Evolutionary conservation across 35 echinoderm and acorn worm genomes (phyloP), one percentile per base, ranked within the genome.

Genomic region (Hemicentrotus pulcherrimus): DNA sequence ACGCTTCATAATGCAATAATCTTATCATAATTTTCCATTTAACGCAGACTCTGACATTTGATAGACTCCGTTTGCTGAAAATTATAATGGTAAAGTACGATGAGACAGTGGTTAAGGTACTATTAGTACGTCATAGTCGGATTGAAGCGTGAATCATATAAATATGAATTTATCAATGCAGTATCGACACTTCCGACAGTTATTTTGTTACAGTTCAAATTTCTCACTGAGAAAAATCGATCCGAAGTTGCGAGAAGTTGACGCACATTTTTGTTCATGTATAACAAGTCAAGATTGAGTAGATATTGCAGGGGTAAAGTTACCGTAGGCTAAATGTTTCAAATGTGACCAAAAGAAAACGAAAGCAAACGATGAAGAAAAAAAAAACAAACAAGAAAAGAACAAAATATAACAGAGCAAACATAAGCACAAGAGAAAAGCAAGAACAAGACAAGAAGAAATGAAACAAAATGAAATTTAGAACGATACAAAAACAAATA

Each of bases 1-100:
- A n/a, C 65, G 65, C 28, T 78, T 78, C 28, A n/a, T 78, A 78
- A 78, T 78, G 65, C 65, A 78, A 78, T 78, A 78, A 78, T 78
- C 65, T 4, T n/a, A n/a, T 78, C 15, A 78, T 78, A 78, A 78
- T 78, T 78, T 22, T 78, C 65, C 19, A 78, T 78, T 78, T 78
- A 22, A 15, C 28, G 24, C 19, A 22, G 19, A 78, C 65, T 28
- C 65, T 78, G 65, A 78, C 65, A 78, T 78, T 78, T 78, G 65
- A 78, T 78, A 78, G 19, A 78, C 22, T n/a, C 19, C 65, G 28
- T n/a, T 78, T 22, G 65, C 65, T 78, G 19, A n/a, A 78, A 78
- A 78, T n/a, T 78, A 78, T 78, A 78, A 22, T 78, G 65, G 22
- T 22, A 28, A 28, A n/a, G 65, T n/a, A 24, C 4, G 24, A 0